Conservation (phyloP, 2,888 invertebrate species). For the Leptogaster cylindrica region DNA sequence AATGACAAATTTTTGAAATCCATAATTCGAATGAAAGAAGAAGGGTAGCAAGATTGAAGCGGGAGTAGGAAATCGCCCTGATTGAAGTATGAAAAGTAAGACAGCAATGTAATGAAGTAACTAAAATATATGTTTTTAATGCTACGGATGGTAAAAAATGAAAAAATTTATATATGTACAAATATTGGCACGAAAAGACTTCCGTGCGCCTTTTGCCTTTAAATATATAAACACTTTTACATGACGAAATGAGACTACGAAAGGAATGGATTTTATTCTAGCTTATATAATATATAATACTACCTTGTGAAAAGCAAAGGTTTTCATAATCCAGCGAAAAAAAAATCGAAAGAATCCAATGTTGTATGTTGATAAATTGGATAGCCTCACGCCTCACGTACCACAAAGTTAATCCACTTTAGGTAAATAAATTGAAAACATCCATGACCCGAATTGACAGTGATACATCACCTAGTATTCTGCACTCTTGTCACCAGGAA, state of each 20-base stretch:
- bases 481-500: not conserved
- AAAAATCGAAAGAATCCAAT: slow-evolving; percentile 12
- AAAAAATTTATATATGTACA: too few species aligned
- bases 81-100: too few species aligned
- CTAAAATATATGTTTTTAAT: too few species aligned
- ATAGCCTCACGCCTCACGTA: slow-evolving; percentile 28
- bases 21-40: slow-evolving; percentile 15
- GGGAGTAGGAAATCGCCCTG: too few species aligned
- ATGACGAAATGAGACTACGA: not conserved
- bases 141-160: too few species aligned
- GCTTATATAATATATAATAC: slow-evolving; percentile 14
- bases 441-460: slow-evolving; percentile 24
- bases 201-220: not conserved
- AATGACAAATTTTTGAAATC: slow-evolving; percentile 20
- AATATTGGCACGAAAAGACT: not conserved
- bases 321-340: slow-evolving; percentile 34
- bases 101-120: too few species aligned
- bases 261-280: slow-evolving; percentile 1
- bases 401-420: slow-evolving; percentile 36
- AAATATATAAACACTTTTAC: not conserved
- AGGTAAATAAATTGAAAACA: slow-evolving; percentile 36
- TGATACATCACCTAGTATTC: not conserved
- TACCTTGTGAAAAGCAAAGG: slow-evolving; percentile 10
- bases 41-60: slow-evolving; percentile 1
- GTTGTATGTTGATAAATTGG: not conserved